Evolutionary conservation across 2,888 invertebrate species (phyloP), one percentile per base, ranked within the genome.

Genomic region (Lomographa bimaculata): DNA sequence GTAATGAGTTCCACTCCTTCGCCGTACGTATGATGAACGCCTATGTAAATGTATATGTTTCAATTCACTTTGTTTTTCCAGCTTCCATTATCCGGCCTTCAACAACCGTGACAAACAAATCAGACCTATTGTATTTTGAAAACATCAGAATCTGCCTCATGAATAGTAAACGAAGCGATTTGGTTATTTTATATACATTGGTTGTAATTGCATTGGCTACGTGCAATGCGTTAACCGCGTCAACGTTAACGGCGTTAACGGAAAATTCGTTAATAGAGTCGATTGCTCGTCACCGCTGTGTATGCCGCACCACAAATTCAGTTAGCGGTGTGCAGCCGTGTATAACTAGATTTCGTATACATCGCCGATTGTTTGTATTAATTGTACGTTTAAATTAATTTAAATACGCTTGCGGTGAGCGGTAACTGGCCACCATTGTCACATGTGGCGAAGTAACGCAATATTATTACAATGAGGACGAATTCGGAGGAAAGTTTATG

Each of bases 351-450:
- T 10, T 34, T 27, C 7, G 24, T 11, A 11, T 18, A 41, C 23
- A 14, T 9, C 29, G 20, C 30, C 35, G 35, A 41, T 41, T 41
- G 41, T 41, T 30, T 14, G 4, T 14, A 3, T 14, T 26, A 26
- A 35, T 28, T 16, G 34, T 30, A 24, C 7, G 28, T 25, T 41
- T 25, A 11, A 35, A 41, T 35, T 16, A 17, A 41, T 24, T 35
- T 30, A 41, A 35, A 29, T 20, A 10, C 18, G 17, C 21, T 9
- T 26, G 30, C 16, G 32, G 34, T 35, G 3, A 2, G 23, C 21
- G 19, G 5, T 20, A 10, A 5, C 20, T 7, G 28, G 7, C 9
- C 9, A 7, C n/a, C 4, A 16, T 5, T 10, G 23, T 7, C 7
- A 10, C 26, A 11, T n/a, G 8, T 11, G 25, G 11, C 10, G 24